Evolutionary conservation across 1,140 invertebrate genomes (phyloP), one percentile per base, ranked within the genome.

Genomic region (Orchestia grillus): DNA sequence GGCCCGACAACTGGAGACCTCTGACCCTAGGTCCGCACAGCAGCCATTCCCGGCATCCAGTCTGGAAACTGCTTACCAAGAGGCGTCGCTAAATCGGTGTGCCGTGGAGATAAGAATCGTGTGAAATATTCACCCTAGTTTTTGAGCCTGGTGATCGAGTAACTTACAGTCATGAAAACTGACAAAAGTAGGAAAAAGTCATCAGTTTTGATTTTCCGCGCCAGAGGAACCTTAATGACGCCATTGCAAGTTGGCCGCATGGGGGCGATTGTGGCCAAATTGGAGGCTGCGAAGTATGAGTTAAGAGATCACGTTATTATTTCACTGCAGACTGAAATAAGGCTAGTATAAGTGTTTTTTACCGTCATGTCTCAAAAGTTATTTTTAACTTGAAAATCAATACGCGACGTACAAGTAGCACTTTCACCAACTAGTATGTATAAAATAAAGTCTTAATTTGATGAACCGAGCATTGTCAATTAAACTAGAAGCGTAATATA

Each of bases 91-190:
- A 77, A 77, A 77, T 77, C 62, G 62, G 62, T 77, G 62, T 77
- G 62, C 62, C 62, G 62, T 77, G 62, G 62, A 77, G 62, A 77
- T 77, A 77, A 77, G 62, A 77, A 77, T 77, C 62, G 62, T 77
- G 62, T 77, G 62, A 77, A 77, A 77, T 77, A 77, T 77, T 77
- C 28, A 77, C 62, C 62, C 62, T 36, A 77, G 62, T 77, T 77
- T n/a, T n/a, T 77, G 62, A 15, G 62, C 62, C 62, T 77, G 62
- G 28, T 77, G 28, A 36, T 77, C 62, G 62, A 77, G 62, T 77
- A 77, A 77, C 62, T 77, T 77, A 77, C 62, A 23, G 62, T 77
- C 62, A 77, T 8, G 36, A 77, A 77, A 77, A 15, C 62, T 77
- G 62, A 36, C 62, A 77, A 77, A 77, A 36, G 62, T 77, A 23